Evolutionary conservation across 2,888 invertebrate genomes (phyloP).

Genomic region (Polydrusus cervinus): DNA sequence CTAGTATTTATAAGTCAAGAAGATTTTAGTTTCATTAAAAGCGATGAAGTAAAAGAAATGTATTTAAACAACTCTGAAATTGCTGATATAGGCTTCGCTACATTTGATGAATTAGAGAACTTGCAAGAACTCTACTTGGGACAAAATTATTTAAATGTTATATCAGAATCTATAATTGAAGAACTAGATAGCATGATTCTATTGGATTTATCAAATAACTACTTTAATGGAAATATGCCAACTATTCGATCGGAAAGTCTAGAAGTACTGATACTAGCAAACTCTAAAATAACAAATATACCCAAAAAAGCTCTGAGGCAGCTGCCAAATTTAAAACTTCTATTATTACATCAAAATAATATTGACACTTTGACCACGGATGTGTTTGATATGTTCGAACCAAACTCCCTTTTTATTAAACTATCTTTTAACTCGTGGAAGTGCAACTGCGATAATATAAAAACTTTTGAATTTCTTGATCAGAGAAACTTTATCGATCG

Average conservation of each 20-base stretch:
- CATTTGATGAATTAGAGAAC: constrained; percentile 64
- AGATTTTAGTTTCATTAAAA: constrained; percentile 64
- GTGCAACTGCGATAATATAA: constrained; percentile 64
- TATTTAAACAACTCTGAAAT: constrained; percentile 65
- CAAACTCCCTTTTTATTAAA: constrained; percentile 59
- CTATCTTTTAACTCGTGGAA: constrained; percentile 65
- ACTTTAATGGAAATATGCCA: constrained; percentile 64
- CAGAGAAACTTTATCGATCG: constrained; percentile 58
- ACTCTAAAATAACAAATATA: constrained; percentile 64
- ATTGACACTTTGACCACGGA: constrained; percentile 62
- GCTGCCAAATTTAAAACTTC: constrained; percentile 64
- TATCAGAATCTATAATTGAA: constrained; percentile 63
- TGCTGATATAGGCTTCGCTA: constrained; percentile 62
- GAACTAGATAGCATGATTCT: constrained; percentile 63
- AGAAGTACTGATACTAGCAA: constrained; percentile 64
- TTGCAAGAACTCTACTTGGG: constrained; percentile 67
- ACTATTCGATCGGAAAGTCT: constrained; percentile 64
- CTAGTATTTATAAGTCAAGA: constrained; percentile 62
- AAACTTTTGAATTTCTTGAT: constrained; percentile 62
- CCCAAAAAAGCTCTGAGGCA: constrained; percentile 60
- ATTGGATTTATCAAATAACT: constrained; percentile 66
- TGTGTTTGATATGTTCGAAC: constrained; percentile 59
- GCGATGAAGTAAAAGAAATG: constrained; percentile 63
- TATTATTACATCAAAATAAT: constrained; percentile 66
- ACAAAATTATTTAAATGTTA: constrained; percentile 63